These are phyloP conservation scores for Syncerus caffer DNA, from an alignment of 2,797 vertebrate genomes.

Conservation along the genomic window DNA sequence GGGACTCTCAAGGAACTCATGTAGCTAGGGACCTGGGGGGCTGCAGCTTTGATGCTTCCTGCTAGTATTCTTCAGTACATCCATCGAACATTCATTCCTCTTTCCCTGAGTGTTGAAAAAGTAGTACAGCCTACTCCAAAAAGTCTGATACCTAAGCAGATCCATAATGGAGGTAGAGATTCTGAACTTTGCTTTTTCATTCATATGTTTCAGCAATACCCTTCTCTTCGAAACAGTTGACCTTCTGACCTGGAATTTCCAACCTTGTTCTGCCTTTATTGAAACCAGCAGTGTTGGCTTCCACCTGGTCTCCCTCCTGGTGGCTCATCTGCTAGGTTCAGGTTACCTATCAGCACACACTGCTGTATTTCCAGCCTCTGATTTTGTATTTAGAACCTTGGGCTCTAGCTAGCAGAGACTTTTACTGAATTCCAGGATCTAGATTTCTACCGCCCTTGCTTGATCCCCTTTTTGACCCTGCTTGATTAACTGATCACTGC, in stretches of 20 bases:
- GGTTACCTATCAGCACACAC: background rate
- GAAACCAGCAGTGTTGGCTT: background rate
- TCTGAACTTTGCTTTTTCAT: background rate
- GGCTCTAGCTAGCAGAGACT: background rate
- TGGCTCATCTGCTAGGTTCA: background rate
- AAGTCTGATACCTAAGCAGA: background rate
- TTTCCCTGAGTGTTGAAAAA: background rate
- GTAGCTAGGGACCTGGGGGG: too few relatives aligned
- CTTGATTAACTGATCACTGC: constrained; percentile 67
- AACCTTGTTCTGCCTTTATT: background rate
- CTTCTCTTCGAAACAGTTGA: constrained; percentile 9
- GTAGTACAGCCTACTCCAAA: background rate
- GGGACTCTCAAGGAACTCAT: background rate
- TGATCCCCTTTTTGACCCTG: background rate
- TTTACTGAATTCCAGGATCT: constrained; percentile 12
- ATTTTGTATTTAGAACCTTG: background rate
- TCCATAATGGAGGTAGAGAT: background rate
- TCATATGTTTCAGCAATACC: background rate
- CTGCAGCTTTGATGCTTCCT: background rate
- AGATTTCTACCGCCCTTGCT: background rate
- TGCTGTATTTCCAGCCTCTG: background rate
- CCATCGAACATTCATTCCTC: background rate
- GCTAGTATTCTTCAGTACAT: accelerated
- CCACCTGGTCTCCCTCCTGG: background rate
- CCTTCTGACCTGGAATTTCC: background rate